Evolutionary conservation across 1,140 invertebrate species (phyloP).

Genomic region (Hermetia illucens): DNA sequence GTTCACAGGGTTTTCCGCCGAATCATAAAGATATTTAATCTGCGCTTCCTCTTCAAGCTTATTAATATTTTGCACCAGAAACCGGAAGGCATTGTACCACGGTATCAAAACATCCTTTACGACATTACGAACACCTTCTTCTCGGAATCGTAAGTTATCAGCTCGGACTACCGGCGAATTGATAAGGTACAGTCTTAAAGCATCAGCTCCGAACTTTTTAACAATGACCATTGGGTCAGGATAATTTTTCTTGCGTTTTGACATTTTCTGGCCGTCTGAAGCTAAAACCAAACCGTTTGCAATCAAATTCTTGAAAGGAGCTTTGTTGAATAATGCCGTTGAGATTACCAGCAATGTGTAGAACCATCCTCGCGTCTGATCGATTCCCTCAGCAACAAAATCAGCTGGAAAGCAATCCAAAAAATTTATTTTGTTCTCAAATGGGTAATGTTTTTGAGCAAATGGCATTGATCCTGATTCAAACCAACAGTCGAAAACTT

Average conservation of each 20-base stretch:
- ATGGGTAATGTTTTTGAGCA: constrained; percentile 89
- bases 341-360: constrained; percentile 90
- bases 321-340: constrained; percentile 81
- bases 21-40: constrained; percentile 41
- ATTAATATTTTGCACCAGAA: constrained; percentile 82
- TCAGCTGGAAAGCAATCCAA: constrained; percentile 88
- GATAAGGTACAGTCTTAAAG: constrained; percentile 83
- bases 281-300: constrained; percentile 87
- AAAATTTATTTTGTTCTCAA: constrained; percentile 77
- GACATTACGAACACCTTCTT: constrained; percentile 86
- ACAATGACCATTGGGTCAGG: constrained; percentile 85
- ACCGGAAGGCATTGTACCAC: constrained; percentile 95
- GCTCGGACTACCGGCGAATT: constrained; percentile 93
- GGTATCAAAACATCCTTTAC: constrained; percentile 94
- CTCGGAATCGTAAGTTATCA: constrained; percentile 87
- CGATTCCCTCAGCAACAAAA: constrained; percentile 95
- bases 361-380: constrained; percentile 97
- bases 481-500: constrained; percentile 99
- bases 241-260: constrained; percentile 94
- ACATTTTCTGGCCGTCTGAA: constrained; percentile 95
- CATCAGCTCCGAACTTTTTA: constrained; percentile 88
- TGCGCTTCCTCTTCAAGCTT: constrained; percentile 54
- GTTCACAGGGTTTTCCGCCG: no score
- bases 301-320: constrained; percentile 93
- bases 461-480: constrained; percentile 98